Evolutionary conservation across 2,113 vertebrate genomes (phyloP), one percentile per base, ranked within the genome.

Genomic region (Ploceus nigricollis): DNA sequence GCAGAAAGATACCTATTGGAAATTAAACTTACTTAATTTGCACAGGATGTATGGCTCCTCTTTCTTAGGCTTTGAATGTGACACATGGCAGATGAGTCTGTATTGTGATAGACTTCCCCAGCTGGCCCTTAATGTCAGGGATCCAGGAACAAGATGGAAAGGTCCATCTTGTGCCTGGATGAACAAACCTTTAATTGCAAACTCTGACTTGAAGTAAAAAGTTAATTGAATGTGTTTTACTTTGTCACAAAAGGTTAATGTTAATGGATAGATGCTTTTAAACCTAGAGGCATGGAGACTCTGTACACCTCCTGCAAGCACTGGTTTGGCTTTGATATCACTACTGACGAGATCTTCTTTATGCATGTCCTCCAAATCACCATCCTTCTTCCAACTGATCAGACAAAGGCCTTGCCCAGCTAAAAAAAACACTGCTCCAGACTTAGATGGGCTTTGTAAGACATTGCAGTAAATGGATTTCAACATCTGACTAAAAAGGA

Each of bases 11-110:
- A 78, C 48, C 86, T 91, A 37, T 37, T 92, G 75, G 81, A 90
- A 95, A 88, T 87, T 27, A 50, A 90, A 44, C n/a, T 87, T 94
- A 37, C 53, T 96, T 95, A 72, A 89, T 35, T 87, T 94, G 60
- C 90, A 82, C 21, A 71, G 72, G 33, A 90, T 7, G 4, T 47
- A 18, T 20, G 88, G 57, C 15, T 54, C 7, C 14, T 87, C n/a
- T 69, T 90, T 89, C 42, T 42, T 50, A 37, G 68, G 33, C 39
- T 77, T 69, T 86, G 24, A 20, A 11, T 61, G 11, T 37, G 68
- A 68, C 1, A 5, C n/a, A n/a, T 0, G 2, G 44, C 22, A 87
- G 48, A 70, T 66, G 61, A 84, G 39, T 64, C 72, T 76, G 44
- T 24, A 47, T 4, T 39, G 40, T 48, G 64, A 54, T 21, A 81